phyloP scores from a whole-genome alignment of 35 echinoderm and acorn worm genomes.

The Apostichopus parvimensis region DNA sequence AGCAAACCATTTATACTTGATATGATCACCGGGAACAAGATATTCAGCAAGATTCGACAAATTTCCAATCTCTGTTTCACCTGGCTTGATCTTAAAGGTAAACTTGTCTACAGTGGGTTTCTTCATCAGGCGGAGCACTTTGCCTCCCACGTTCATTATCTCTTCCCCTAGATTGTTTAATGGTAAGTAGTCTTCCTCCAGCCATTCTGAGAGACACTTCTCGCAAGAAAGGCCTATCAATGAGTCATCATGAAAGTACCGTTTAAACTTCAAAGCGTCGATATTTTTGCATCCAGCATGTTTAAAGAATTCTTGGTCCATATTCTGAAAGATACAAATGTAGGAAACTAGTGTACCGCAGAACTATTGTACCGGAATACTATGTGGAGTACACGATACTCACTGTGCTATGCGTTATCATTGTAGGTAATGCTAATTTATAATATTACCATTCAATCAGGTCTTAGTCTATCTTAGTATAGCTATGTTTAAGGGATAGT shows the following conservation, averaged over 20 bases:
- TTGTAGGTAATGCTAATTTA: too few relatives aligned
- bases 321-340: not conserved
- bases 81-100: not conserved
- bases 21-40: constrained; percentile 16
- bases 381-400: too few relatives aligned
- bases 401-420: too few relatives aligned
- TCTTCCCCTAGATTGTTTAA: not conserved
- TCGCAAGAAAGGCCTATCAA: not conserved
- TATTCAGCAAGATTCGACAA: not conserved
- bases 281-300: constrained; percentile 1
- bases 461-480: too few relatives aligned
- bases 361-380: too few relatives aligned
- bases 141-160: not conserved
- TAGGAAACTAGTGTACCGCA: too few relatives aligned
- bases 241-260: not conserved
- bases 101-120: not conserved
- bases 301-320: not conserved
- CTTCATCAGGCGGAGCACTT: not conserved
- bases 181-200: not conserved
- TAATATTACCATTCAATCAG: too few relatives aligned
- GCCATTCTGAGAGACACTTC: constrained; percentile 17
- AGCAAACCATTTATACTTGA: not conserved
- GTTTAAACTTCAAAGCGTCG: not conserved
- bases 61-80: not conserved
- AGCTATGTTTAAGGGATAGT: too few relatives aligned